These are phyloP conservation scores for Muntiacus muntjak DNA, from an alignment of 2,113 vertebrate genomes.

Conservation along the genomic window DNA sequence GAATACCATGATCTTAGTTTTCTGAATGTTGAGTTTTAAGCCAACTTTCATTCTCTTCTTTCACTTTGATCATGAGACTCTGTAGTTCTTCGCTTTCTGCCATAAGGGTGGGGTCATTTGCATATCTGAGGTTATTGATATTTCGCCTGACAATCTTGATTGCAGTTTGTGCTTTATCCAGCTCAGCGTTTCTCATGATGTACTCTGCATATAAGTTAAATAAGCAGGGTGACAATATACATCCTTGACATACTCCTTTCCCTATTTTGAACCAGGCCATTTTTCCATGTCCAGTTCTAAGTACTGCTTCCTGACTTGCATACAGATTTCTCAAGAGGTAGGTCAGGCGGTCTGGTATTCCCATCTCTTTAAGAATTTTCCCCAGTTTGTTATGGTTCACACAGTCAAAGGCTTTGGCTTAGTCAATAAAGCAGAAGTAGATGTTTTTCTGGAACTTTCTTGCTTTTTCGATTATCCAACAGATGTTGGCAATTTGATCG, in stretches of 20 bases:
- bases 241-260: background rate
- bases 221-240: background rate
- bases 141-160: background rate
- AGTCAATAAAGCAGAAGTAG: background rate
- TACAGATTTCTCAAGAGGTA: background rate
- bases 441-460: background rate
- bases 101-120: background rate
- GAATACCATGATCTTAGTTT: background rate
- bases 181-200: background rate
- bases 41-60: background rate
- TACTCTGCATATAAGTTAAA: background rate
- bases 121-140: background rate
- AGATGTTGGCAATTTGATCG: background rate
- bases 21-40: background rate
- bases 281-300: background rate
- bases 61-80: background rate
- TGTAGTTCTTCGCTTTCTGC: background rate
- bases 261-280: background rate
- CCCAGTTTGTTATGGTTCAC: background rate
- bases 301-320: background rate
- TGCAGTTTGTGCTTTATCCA: background rate
- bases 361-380: background rate
- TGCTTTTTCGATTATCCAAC: background rate
- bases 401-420: background rate
- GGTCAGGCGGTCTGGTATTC: background rate